phyloP scores from a whole-genome alignment of 2,113 vertebrate species.

The Parus major region DNA sequence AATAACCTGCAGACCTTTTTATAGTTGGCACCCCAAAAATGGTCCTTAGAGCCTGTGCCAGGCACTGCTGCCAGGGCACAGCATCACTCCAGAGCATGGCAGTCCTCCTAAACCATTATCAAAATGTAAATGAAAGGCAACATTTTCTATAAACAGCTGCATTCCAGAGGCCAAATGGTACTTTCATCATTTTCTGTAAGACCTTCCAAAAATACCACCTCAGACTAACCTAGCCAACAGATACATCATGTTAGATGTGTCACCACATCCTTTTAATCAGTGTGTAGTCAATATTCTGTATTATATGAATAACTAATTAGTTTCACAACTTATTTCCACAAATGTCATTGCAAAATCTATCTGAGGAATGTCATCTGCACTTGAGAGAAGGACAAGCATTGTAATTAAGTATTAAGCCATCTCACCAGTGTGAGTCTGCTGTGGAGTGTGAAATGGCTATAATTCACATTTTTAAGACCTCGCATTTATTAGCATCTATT shows the following conservation, averaged over 20 bases:
- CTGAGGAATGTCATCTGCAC: constrained; percentile 66
- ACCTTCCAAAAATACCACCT: not conserved
- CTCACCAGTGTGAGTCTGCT: constrained; percentile 62
- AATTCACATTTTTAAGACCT: constrained; percentile 76
- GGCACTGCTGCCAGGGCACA: not conserved
- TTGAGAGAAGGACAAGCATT: constrained; percentile 68
- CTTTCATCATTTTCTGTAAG: constrained; percentile 35
- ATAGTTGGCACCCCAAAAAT: not conserved
- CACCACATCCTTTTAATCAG: constrained; percentile 57
- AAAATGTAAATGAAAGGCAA: constrained; percentile 16
- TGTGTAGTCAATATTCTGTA: constrained; percentile 46
- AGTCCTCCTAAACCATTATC: not conserved
- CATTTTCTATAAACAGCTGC: not conserved
- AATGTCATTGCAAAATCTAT: constrained; percentile 69
- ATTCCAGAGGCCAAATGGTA: not conserved
- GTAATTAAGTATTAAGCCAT: constrained; percentile 75
- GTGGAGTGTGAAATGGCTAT: constrained; percentile 69
- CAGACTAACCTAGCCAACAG: constrained; percentile 4
- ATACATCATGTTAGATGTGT: constrained; percentile 24
- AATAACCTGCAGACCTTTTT: not conserved
- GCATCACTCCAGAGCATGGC: not conserved
- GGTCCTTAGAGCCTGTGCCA: not conserved
- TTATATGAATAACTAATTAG: constrained; percentile 72
- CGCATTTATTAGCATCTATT: constrained; percentile 74
- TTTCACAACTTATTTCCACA: constrained; percentile 62